Base-by-base conservation (phyloP, 2,888 invertebrate genomes). In the Piscicola geometra region DNA sequence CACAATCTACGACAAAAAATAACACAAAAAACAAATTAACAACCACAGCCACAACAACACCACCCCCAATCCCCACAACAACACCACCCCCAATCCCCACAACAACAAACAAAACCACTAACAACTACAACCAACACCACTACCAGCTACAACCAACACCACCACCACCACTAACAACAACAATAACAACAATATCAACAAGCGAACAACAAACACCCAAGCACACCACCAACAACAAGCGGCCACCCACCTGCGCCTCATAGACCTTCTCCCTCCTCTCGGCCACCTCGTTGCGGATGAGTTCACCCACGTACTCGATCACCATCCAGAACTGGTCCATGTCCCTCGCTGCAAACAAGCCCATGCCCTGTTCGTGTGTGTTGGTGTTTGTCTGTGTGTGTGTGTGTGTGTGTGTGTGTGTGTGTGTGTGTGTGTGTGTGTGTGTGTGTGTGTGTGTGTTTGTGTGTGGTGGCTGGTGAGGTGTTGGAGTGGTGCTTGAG, bases 311-410 rank as follows among this genome's bases (percentile, higher is more conserved):
- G 85, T 99, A 99, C 86, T 99, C 99, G 79, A 99, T 99, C 78
- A 99, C 95, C 97, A 99, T 99, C 0, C 97, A 96, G 86, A 98
- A 94, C 86, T 95, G 96, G 85, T 99, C 98, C 80, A 99, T 88
- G 86, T 99, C 99, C 69, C 94, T 89, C 0, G 97, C 96, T 30
- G 99, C 98, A 86, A 96, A 99, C 81, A 99, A 87, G 0, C 99
- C 99, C 75, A 99, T 88, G 0, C 99, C 99, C 88, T 97, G 35
- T n/a, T n/a, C n/a, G n/a, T 30, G 47, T 28, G n/a, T 41, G 41
- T 64, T 28, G n/a, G 30, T 5, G 21, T 64, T n/a, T n/a, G n/a
- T n/a, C n/a, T n/a, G n/a, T n/a, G n/a, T 64, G 64, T 64, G 64
- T 64, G 64, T 64, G 64, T 64, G 64, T 64, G n/a, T 64, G 64